Percentiles rank a stretch among this genome's conserved stretches.
Evolutionary conservation across 2,888 invertebrate species (phyloP).

Genomic region (Ennomos erosarius): DNA sequence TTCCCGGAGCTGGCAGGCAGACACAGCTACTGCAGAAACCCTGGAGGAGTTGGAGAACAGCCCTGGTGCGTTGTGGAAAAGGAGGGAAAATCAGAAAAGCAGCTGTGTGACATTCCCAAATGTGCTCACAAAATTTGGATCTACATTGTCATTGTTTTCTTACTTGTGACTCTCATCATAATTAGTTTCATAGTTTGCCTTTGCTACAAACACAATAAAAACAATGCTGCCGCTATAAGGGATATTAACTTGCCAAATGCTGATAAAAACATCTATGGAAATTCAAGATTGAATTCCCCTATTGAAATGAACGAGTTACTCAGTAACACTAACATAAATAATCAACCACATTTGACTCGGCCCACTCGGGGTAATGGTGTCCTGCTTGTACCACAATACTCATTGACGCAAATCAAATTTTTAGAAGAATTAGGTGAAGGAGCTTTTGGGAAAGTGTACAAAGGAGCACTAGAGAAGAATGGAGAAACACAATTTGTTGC

Average conservation of each 20-base stretch:
- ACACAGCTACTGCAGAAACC: slow-evolving; percentile 96
- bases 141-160: slow-evolving; percentile 89
- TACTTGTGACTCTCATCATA: slow-evolving; percentile 81
- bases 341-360: slow-evolving; percentile 75
- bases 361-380: slow-evolving; percentile 81
- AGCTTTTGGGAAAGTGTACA: slow-evolving; percentile 98
- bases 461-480: slow-evolving; percentile 93
- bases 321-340: slow-evolving; percentile 80
- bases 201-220: slow-evolving; percentile 86
- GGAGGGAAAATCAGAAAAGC: slow-evolving; percentile 89
- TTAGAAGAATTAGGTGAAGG: slow-evolving; percentile 97
- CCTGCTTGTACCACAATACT: slow-evolving; percentile 92
- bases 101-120: slow-evolving; percentile 94
- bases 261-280: slow-evolving; percentile 93
- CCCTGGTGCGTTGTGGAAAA: slow-evolving; percentile 95
- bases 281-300: slow-evolving; percentile 90
- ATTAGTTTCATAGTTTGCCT: slow-evolving; percentile 82
- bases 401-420: slow-evolving; percentile 93
- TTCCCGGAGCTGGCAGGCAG: slow-evolving; percentile 94
- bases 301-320: slow-evolving; percentile 94
- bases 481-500: slow-evolving; percentile 92
- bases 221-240: slow-evolving; percentile 87
- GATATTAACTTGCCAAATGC: slow-evolving; percentile 90
- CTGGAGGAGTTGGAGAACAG: slow-evolving; percentile 90
- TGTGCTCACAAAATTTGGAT: slow-evolving; percentile 95